phyloP scores from a whole-genome alignment of 2,113 vertebrate species.

The Megaceryle maxima region DNA sequence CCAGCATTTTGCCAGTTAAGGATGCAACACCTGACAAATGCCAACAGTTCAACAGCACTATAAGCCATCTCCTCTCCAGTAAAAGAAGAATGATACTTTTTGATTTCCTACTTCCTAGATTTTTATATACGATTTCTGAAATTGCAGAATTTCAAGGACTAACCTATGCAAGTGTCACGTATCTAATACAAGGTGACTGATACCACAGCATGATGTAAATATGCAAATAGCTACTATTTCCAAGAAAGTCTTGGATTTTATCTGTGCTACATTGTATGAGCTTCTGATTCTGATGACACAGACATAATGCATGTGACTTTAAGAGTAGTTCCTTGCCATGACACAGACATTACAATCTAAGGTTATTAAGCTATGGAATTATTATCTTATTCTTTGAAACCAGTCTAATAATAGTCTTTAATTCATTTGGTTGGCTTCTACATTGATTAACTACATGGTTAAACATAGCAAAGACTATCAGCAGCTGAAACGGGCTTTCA shows the following conservation, averaged over 20 bases:
- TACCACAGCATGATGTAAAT: not conserved
- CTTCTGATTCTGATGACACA: not conserved
- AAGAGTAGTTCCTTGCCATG: not conserved
- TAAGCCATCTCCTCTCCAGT: not conserved
- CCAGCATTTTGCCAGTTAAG: not conserved
- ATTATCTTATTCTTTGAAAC: not conserved
- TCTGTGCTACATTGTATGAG: not conserved
- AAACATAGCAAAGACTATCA: not conserved
- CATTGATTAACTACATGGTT: not conserved
- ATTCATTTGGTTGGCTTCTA: not conserved
- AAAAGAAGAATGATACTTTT: not conserved
- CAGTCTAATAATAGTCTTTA: not conserved
- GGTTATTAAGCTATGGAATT: not conserved
- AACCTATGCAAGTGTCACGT: rapidly evolving
- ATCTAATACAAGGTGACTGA: not conserved
- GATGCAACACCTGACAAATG: not conserved
- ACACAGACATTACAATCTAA: not conserved
- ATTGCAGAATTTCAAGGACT: not conserved
- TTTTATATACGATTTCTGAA: not conserved
- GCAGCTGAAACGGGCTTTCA: not conserved
- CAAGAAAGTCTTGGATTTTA: not conserved
- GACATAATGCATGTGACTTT: not conserved
- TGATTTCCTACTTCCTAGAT: not conserved
- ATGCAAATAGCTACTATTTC: not conserved
- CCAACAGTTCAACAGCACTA: not conserved